A percentile compares a stretch with the other conserved stretches of the same genome.
Conservation (phyloP, 1,140 invertebrate genomes). For the Xylocopa sonorina region DNA sequence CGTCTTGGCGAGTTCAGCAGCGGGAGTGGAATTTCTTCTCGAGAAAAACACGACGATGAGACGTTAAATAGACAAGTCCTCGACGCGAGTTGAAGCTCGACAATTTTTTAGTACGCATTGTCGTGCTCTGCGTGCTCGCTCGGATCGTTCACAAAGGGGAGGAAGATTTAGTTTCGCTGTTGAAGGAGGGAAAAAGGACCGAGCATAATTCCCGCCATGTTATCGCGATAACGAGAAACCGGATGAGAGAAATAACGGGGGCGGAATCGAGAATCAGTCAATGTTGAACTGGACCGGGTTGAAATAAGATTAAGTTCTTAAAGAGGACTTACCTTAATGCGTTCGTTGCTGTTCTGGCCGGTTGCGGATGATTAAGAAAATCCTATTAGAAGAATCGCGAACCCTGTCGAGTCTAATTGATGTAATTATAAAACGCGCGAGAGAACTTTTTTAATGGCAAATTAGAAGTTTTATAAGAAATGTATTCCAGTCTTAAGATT, state of each 20-base stretch:
- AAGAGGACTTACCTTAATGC: conserved; percentile 14
- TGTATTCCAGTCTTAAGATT: too few species aligned
- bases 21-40: not conserved
- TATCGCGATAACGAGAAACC: conserved; percentile 4
- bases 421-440: not conserved
- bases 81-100: too few species aligned
- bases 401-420: not conserved
- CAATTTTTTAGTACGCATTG: not conserved
- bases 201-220: conserved; percentile 8
- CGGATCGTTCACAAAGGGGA: not conserved
- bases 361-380: conserved; percentile 34
- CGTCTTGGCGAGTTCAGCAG: too few species aligned
- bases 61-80: not conserved
- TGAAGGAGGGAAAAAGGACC: not conserved
- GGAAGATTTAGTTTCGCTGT: not conserved
- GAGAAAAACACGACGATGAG: not conserved
- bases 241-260: not conserved
- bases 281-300: conserved; percentile 4
- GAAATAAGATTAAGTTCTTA: conserved; percentile 24
- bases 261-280: conserved; percentile 21
- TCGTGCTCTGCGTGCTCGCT: not conserved
- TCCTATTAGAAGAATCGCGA: conserved; percentile 22
- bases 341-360: conserved; percentile 6
- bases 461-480: not conserved
- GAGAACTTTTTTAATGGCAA: not conserved